Evolutionary conservation across 2,888 invertebrate genomes (phyloP).

Genomic region (Neoascia interrupta): DNA sequence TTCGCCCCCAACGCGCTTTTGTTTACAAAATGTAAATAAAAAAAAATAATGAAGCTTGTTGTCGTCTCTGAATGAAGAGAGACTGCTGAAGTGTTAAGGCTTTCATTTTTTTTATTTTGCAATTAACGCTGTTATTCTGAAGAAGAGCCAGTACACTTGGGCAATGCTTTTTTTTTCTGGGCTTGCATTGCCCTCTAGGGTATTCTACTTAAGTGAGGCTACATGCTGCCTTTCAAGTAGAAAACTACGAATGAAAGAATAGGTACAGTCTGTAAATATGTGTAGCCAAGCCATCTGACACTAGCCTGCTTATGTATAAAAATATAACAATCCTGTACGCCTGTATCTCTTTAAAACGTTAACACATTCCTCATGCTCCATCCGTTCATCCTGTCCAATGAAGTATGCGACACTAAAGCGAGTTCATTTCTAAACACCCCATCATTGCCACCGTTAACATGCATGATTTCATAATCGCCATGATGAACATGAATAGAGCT

Average conservation of each 20-base stretch:
- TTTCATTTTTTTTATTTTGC: constrained; percentile 17
- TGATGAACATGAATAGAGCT: constrained; percentile 36
- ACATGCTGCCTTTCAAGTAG: neutral
- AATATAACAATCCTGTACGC: neutral
- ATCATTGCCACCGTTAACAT: constrained; percentile 9
- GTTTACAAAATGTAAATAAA: constrained; percentile 22
- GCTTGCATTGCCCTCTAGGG: constrained; percentile 11
- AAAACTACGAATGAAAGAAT: too few relatives aligned
- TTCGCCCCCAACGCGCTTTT: constrained; percentile 34
- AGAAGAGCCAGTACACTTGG: neutral
- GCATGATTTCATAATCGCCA: constrained; percentile 40
- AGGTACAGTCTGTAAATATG: constrained; percentile 19
- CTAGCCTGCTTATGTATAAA: neutral
- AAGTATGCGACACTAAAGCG: constrained; percentile 35
- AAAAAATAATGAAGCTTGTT: constrained; percentile 12
- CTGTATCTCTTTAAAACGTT: neutral
- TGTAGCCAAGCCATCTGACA: neutral
- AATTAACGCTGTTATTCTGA: constrained; percentile 37
- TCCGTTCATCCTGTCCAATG: too few relatives aligned
- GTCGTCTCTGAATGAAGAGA: too few relatives aligned
- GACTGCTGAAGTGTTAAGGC: too few relatives aligned
- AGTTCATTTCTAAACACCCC: constrained; percentile 39
- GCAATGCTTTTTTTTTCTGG: constrained; percentile 15
- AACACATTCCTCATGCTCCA: neutral
- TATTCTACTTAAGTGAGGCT: too few relatives aligned